Percentiles rank a stretch among this genome's conserved stretches.
These are phyloP conservation scores for Lipotes vexillifer DNA, from an alignment of 2,113 vertebrate species.

Conservation along the genomic window DNA sequence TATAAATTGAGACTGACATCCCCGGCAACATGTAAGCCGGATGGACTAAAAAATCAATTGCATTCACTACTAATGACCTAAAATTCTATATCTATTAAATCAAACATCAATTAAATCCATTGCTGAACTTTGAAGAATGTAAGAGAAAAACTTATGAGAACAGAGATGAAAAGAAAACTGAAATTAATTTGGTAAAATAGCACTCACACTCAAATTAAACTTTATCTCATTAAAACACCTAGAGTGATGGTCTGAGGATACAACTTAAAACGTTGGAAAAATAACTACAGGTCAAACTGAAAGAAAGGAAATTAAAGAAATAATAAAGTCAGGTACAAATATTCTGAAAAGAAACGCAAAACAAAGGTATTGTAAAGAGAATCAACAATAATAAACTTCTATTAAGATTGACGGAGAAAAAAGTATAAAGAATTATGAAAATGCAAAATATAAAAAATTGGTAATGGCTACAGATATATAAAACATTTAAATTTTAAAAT, in stretches of 20 bases:
- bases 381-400: not conserved
- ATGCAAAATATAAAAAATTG: not conserved
- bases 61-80: not conserved
- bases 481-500: not conserved
- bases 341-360: not conserved
- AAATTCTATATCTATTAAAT: not conserved
- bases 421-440: not conserved
- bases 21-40: not conserved
- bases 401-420: not conserved
- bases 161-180: not conserved
- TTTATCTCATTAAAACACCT: not conserved
- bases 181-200: not conserved
- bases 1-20: not conserved
- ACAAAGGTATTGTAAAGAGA: not conserved
- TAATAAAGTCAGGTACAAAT: not conserved
- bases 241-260: not conserved
- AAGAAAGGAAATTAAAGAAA: not conserved
- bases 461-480: not conserved
- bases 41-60: not conserved
- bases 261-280: not conserved
- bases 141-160: not conserved
- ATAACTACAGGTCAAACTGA: not conserved
- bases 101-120: not conserved
- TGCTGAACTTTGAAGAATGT: not conserved
- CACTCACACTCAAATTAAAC: not conserved